Base-by-base conservation (phyloP, 2,888 invertebrate genomes). In the Busseola fusca region DNA sequence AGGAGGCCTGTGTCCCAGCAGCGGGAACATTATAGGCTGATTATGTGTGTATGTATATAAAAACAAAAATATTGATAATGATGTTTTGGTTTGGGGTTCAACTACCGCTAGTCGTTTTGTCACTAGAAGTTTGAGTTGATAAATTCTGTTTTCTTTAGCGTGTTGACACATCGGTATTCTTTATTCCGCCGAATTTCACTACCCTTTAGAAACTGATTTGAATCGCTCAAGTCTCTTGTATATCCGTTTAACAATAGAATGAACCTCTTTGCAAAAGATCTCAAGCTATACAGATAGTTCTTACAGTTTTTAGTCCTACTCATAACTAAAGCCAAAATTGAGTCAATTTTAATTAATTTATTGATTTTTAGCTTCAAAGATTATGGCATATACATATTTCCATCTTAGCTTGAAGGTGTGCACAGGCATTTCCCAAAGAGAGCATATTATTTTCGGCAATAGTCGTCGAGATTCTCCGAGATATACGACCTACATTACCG, bases 401-500 rank as follows among this genome's bases (percentile, higher is more conserved):
- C 1, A 57, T n/a, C 34, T 54, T 25, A 62, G 54, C 69, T 25
- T 21, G 1, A 0, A 18, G 6, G 18, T 80, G 68, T 74, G 63
- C 67, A 64, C 63, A 66, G 60, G n/a, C 27, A 37, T 64, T 64
- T 69, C 34, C 54, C 45, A 72, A 78, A 78, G 69, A 72, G 63
- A 74, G 76, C 78, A 83, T 82, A 84, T 82, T 85, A 85, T 83
- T 84, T 86, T 79, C 72, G 76, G 76, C 74, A 82, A 80, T 78
- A 78, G 76, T 84, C 81, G 81, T 74, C 65, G 84, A 84, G 84
- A 83, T 85, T 83, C 73, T 18, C 69, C 45, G 75, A 87, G 89
- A 90, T 89, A 89, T 90, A 91, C 87, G 89, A 80, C 85, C 80
- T 86, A 87, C 89, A 91, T 91, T 91, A 91, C 90, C 89, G 89